Base-by-base conservation (phyloP, 2,888 invertebrate genomes). In the Odontomyia ornata region DNA sequence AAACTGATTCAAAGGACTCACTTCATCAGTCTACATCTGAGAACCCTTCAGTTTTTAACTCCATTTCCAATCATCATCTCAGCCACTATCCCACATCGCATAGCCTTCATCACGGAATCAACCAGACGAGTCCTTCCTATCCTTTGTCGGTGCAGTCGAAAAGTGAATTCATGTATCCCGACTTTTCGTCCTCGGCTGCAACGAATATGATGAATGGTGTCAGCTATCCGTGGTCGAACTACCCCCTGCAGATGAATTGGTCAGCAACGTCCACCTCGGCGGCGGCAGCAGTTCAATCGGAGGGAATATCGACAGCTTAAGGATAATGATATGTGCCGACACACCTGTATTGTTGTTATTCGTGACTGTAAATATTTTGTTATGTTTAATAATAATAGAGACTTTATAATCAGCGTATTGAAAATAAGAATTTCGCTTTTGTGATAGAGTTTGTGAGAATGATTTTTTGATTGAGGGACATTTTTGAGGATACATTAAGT, bases 221-320 rank as follows among this genome's bases (percentile, higher is more conserved):
- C 3, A 60, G 60, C 21, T 73, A 73, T 23, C 23, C 57, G 1
- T 73, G 73, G 73, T 13, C 71, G n/a, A 73, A 73, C 23, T 73
- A 73, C 30, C 73, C 73, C 21, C 36, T 73, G 36, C 73, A 73
- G 36, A 57, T 73, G 73, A 73, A 60, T 27, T 73, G 73, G 73
- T 23, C 69, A 46, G 46, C 23, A 25, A 11, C 69, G 9, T 4
- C 65, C 7, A 3, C 65, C 18, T 27, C 64, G 30, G 5, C 25
- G 60, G 23, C 60, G 21, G 27, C 28, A 7, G n/a, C 28, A 11
- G 27, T 36, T 4, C 71, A 71, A 13, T 47, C 47, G 9, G 52
- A 71, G 25, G 21, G 18, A 13, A 27, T 52, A 13, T 46, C 27
- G 7, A 52, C 52, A 52, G 27, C 15, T 25, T 60, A 60, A 36